Conservation (phyloP, 2,797 vertebrate genomes). For the Rallus crepitans region DNA sequence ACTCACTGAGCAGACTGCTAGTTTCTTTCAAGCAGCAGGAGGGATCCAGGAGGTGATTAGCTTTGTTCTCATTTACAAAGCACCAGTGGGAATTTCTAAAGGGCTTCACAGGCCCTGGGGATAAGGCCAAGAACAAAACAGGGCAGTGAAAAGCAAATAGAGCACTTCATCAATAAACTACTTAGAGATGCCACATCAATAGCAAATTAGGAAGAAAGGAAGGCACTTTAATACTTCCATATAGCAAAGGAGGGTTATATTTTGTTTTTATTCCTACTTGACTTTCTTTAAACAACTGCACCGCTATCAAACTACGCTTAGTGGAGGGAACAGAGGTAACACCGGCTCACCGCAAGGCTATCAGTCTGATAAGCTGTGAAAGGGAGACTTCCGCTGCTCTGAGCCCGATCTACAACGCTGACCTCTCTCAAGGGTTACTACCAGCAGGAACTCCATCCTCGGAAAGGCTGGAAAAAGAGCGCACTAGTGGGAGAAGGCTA, state of each 20-base stretch:
- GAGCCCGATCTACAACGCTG: background rate
- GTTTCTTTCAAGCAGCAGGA: constrained; percentile 66
- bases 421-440: background rate
- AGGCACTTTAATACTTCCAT: constrained; percentile 37
- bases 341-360: background rate
- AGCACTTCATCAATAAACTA: constrained; percentile 69
- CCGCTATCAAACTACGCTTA: background rate
- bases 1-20: constrained; percentile 29
- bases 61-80: constrained; percentile 73
- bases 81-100: constrained; percentile 65
- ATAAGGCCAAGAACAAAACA: constrained; percentile 71
- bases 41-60: constrained; percentile 71
- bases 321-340: background rate
- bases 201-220: constrained; percentile 66
- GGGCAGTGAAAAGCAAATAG: constrained; percentile 65
- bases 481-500: background rate
- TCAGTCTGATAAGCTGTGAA: background rate
- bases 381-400: background rate
- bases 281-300: constrained; percentile 36
- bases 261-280: constrained; percentile 58
- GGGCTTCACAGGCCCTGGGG: constrained; percentile 64
- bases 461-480: background rate
- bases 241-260: constrained; percentile 25
- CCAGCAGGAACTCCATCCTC: background rate
- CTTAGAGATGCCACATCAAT: constrained; percentile 64